A percentile compares a stretch with the other conserved stretches of the same genome.
These are phyloP conservation scores for Zapornia atra DNA, from an alignment of 2,113 vertebrate species.

Conservation along the genomic window DNA sequence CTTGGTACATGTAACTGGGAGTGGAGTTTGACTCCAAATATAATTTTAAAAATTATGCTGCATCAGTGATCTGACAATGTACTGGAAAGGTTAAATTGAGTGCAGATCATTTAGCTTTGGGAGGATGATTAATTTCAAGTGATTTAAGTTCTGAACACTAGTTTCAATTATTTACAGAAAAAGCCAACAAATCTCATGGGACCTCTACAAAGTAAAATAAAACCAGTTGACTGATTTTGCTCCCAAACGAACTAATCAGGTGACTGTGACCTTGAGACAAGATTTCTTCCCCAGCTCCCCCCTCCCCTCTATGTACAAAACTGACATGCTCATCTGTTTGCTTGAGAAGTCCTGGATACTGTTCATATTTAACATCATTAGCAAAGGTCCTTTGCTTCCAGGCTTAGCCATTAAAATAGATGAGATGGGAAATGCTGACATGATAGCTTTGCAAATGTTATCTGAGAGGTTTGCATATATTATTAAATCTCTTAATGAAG, in stretches of 20 bases:
- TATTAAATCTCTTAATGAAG: not conserved
- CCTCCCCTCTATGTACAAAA: not conserved
- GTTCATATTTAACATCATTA: conserved; percentile 1
- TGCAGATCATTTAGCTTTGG: not conserved
- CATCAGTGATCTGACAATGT: not conserved
- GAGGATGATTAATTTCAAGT: conserved; percentile 13
- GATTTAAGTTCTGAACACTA: not conserved
- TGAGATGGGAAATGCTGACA: not conserved
- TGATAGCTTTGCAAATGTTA: not conserved
- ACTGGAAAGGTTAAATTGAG: conserved; percentile 18
- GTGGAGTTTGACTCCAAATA: not conserved
- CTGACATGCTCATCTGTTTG: not conserved
- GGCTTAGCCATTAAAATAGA: not conserved
- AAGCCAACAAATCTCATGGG: not conserved
- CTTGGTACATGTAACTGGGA: not conserved
- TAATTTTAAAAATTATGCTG: not conserved
- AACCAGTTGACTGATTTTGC: not conserved
- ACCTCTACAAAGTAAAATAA: not conserved
- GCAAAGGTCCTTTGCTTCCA: conserved; percentile 9
- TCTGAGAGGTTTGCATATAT: not conserved
- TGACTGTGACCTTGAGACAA: not conserved
- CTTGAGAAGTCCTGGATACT: not conserved
- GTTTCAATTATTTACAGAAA: conserved; percentile 29
- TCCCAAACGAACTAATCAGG: not conserved
- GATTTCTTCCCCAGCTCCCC: not conserved